Conservation (phyloP, 2,888 invertebrate species). For the Eristalis intricaria region DNA sequence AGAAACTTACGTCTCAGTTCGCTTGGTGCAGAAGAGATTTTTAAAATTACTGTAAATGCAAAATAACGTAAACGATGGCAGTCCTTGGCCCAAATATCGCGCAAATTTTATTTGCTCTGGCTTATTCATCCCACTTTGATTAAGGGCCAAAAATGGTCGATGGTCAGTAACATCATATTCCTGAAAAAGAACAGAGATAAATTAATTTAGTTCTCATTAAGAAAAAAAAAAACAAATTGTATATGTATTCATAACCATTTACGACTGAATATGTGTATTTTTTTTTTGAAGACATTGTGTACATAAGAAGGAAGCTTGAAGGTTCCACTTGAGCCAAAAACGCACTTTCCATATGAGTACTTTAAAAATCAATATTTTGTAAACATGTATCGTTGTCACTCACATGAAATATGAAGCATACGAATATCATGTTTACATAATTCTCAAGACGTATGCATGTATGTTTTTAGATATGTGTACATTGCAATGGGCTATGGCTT, state of each 20-base stretch:
- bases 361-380: conserved; percentile 69
- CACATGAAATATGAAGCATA: conserved; percentile 69
- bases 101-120: conserved; percentile 81
- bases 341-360: conserved; percentile 59
- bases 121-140: conserved; percentile 81
- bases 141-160: conserved; percentile 80
- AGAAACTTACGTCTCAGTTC: conserved; percentile 80
- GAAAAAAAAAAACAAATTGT: too few relatives aligned
- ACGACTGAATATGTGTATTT: neutral
- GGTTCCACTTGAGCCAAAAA: conserved; percentile 33
- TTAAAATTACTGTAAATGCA: conserved; percentile 82
- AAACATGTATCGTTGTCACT: conserved; percentile 58
- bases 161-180: conserved; percentile 81
- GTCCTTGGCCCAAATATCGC: conserved; percentile 80
- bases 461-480: conserved; percentile 49
- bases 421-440: conserved; percentile 68
- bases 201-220: neutral
- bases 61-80: conserved; percentile 81
- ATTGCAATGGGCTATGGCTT: conserved; percentile 47
- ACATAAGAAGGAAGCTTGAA: neutral
- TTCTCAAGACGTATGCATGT: conserved; percentile 57
- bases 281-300: neutral
- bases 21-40: conserved; percentile 81
- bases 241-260: neutral
- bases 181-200: conserved; percentile 72